Percentiles rank a stretch among this genome's conserved stretches.
These are phyloP conservation scores for Capromys pilorides DNA, from an alignment of 2,797 vertebrate genomes.

Conservation along the genomic window DNA sequence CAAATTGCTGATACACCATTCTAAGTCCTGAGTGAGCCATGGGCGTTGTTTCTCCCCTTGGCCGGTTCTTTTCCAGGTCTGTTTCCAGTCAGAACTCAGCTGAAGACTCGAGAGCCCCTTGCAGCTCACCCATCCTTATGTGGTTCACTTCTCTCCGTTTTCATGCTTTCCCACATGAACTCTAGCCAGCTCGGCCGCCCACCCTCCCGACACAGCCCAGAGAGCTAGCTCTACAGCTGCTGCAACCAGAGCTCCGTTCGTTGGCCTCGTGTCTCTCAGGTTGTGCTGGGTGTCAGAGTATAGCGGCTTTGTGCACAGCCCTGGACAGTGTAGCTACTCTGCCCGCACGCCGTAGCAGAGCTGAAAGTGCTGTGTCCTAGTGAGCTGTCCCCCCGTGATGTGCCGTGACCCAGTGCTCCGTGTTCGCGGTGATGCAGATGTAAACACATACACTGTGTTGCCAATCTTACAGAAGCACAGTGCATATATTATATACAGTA, in stretches of 20 bases:
- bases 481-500: not conserved
- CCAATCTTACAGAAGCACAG: not conserved
- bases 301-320: not conserved
- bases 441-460: not conserved
- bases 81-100: not conserved
- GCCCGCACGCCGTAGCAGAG: not conserved
- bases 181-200: not conserved
- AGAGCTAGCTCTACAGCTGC: not conserved
- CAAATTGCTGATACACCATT: not conserved
- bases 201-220: not conserved
- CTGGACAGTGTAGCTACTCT: not conserved
- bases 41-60: not conserved
- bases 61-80: constrained; percentile 4
- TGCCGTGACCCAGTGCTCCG: not conserved
- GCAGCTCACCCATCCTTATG: not conserved
- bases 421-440: not conserved
- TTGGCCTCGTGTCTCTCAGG: not conserved
- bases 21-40: not conserved
- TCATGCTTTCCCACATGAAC: not conserved
- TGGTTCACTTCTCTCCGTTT: not conserved
- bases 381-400: not conserved
- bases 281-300: not conserved
- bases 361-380: not conserved
- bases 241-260: not conserved
- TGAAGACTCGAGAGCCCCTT: not conserved